Conservation (phyloP, 2,888 invertebrate genomes). For the Rhagium mordax region DNA sequence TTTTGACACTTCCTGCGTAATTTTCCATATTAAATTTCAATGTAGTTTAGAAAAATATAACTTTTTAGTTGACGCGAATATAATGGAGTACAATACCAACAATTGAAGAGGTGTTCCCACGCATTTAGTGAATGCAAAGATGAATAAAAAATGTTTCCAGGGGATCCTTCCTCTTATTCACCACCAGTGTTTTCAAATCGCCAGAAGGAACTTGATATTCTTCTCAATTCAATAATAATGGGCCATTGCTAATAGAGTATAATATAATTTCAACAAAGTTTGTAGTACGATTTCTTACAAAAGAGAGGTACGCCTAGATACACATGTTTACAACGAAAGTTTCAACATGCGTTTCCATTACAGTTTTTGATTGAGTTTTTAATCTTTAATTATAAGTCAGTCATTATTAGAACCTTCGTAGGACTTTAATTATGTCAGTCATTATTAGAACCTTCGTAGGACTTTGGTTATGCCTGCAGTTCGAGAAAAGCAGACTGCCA, state of each 20-base stretch:
- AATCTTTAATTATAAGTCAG: too few relatives aligned
- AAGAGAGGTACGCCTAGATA: background rate
- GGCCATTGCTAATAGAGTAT: constrained; percentile 27
- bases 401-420: too few relatives aligned
- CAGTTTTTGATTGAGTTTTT: too few relatives aligned
- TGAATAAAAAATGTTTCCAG: constrained; percentile 42
- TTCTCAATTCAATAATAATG: constrained; percentile 39
- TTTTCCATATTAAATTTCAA: constrained; percentile 3
- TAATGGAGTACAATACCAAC: constrained; percentile 45
- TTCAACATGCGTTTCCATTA: too few relatives aligned
- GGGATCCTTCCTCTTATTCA: constrained; percentile 38
- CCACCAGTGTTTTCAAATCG: constrained; percentile 42
- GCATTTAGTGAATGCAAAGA: constrained; percentile 42
- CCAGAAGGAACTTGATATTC: constrained; percentile 51
- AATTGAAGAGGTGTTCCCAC: constrained; percentile 52
- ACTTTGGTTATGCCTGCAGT: too few relatives aligned
- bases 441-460: too few relatives aligned
- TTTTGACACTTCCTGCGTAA: constrained; percentile 6
- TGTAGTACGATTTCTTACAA: background rate
- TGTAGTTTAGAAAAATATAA: constrained; percentile 34
- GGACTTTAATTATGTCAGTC: too few relatives aligned
- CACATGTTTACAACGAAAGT: too few relatives aligned
- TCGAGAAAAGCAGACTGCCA: too few relatives aligned
- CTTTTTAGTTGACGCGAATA: constrained; percentile 50
- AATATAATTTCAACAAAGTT: background rate